phyloP scores from a whole-genome alignment of 1,140 invertebrate species.

The Lethrus apterus region DNA sequence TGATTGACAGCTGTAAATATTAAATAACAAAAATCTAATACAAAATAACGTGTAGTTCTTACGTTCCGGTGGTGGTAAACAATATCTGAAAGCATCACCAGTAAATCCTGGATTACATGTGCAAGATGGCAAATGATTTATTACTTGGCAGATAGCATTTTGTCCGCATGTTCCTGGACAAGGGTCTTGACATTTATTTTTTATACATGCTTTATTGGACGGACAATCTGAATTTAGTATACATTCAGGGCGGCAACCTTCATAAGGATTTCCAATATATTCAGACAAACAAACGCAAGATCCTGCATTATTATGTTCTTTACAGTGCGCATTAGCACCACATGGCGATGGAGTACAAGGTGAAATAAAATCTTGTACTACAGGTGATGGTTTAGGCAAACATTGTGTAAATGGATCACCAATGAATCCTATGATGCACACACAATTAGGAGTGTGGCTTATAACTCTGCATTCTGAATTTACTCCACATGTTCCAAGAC shows the following conservation, averaged over 20 bases:
- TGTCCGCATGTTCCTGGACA: slow-evolving; percentile 73
- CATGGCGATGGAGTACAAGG: slow-evolving; percentile 58
- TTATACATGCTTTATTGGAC: slow-evolving; percentile 67
- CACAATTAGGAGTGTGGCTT: slow-evolving; percentile 61
- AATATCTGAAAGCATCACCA: slow-evolving; percentile 75
- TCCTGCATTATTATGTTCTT: slow-evolving; percentile 51
- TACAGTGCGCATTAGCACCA: slow-evolving; percentile 59
- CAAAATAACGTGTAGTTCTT: slow-evolving; percentile 37
- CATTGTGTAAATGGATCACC: slow-evolving; percentile 68
- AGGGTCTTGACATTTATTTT: slow-evolving; percentile 74
- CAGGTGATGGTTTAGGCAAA: slow-evolving; percentile 41
- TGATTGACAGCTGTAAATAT: slow-evolving; percentile 33
- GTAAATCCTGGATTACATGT: slow-evolving; percentile 64
- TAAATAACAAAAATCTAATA: slow-evolving; percentile 7
- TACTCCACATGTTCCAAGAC: slow-evolving; percentile 71
- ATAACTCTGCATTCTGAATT: slow-evolving; percentile 66
- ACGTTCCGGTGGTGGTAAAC: slow-evolving; percentile 52
- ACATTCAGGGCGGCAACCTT: slow-evolving; percentile 69
- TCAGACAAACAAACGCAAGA: slow-evolving; percentile 59
- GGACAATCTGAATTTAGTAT: slow-evolving; percentile 70
- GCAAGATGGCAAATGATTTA: slow-evolving; percentile 74
- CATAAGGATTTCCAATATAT: slow-evolving; percentile 67
- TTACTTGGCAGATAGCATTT: slow-evolving; percentile 67
- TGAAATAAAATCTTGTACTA: slow-evolving; percentile 38
- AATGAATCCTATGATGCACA: slow-evolving; percentile 72